Conservation (phyloP, 2,888 invertebrate species). For the Apantesis nais region DNA sequence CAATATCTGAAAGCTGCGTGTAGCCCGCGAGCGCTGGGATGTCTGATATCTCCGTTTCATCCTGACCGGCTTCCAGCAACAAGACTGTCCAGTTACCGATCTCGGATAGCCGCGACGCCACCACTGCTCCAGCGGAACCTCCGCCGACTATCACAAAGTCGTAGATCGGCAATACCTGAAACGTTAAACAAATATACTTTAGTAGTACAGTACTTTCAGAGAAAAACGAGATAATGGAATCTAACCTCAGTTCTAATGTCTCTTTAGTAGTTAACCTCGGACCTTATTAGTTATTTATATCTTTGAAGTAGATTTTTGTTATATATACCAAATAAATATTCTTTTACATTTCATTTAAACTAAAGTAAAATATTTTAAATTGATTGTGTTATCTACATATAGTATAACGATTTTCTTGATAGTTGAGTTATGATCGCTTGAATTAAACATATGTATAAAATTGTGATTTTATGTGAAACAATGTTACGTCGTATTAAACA, state of each 20-base stretch:
- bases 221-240: background rate
- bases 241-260: no score
- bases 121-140: slow-evolving; percentile 95
- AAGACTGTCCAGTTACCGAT: slow-evolving; percentile 93
- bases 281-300: background rate
- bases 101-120: slow-evolving; percentile 93
- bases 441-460: no score
- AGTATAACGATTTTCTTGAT: no score
- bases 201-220: background rate
- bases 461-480: no score
- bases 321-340: no score
- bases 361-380: no score
- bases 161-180: slow-evolving; percentile 91
- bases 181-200: slow-evolving; percentile 31
- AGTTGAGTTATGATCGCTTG: no score
- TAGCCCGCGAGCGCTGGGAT: slow-evolving; percentile 94
- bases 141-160: slow-evolving; percentile 95
- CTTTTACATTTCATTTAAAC: no score
- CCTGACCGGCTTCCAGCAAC: slow-evolving; percentile 93
- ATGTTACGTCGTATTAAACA: no score
- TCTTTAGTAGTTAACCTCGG: background rate
- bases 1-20: slow-evolving; percentile 93
- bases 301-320: background rate
- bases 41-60: slow-evolving; percentile 95
- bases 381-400: no score